phyloP scores from a whole-genome alignment of 2,888 invertebrate species.

The Dicycla oo region DNA sequence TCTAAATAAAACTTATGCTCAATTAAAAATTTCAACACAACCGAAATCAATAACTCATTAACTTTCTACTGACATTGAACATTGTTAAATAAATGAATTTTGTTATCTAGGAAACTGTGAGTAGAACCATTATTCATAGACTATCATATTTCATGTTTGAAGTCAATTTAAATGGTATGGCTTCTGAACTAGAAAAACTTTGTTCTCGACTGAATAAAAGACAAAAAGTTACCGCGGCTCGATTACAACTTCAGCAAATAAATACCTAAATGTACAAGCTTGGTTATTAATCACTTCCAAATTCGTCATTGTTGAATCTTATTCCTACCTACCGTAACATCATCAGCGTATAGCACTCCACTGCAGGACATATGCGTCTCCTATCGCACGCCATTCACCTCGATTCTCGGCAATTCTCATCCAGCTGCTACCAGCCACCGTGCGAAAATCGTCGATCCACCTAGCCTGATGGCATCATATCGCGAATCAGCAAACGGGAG shows the following conservation, averaged over 20 bases:
- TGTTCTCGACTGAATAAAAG: background rate
- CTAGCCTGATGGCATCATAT: background rate
- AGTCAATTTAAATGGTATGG: conserved; percentile 1
- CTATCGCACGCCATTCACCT: background rate
- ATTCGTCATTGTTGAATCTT: background rate
- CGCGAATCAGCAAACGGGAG: no score
- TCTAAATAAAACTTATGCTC: background rate
- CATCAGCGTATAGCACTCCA: no score
- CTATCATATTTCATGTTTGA: conserved; percentile 7
- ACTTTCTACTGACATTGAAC: background rate
- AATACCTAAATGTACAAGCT: conserved; percentile 17
- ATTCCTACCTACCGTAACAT: background rate
- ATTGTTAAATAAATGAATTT: background rate
- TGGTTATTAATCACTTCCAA: conserved; percentile 8
- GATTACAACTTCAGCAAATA: conserved; percentile 19
- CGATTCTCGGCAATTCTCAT: background rate
- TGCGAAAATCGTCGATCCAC: background rate
- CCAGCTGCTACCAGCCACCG: background rate
- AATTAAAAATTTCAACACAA: background rate
- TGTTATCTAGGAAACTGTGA: background rate
- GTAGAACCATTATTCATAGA: background rate
- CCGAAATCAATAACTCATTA: background rate
- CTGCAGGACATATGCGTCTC: no score
- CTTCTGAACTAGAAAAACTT: background rate
- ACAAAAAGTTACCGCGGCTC: conserved; percentile 3